Evolutionary conservation across 1,140 invertebrate genomes (phyloP).

Genomic region (Nylanderia fulva): DNA sequence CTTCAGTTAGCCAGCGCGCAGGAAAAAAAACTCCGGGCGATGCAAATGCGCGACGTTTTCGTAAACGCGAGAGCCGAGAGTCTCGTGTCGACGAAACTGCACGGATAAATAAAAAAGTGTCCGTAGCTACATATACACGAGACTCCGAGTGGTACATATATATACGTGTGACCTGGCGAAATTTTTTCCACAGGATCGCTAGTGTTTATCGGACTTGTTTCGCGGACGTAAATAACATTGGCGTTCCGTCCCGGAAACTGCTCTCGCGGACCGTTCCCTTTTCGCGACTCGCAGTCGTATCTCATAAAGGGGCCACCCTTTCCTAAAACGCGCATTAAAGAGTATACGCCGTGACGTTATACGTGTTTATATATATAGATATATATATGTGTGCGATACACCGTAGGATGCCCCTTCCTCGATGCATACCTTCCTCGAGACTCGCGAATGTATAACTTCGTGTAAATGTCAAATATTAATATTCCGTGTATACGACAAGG

Average conservation of each 20-base stretch:
- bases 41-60: constrained; percentile 36
- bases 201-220: constrained; percentile 78
- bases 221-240: constrained; percentile 75
- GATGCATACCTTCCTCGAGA: background rate
- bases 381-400: no score
- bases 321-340: constrained; percentile 56
- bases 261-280: constrained; percentile 67
- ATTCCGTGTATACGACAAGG: background rate
- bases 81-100: constrained; percentile 67
- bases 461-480: constrained; percentile 36
- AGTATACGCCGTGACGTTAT: constrained; percentile 68
- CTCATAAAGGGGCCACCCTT: constrained; percentile 69
- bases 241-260: constrained; percentile 69
- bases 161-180: constrained; percentile 34
- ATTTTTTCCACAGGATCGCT: constrained; percentile 65
- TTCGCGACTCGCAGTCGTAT: constrained; percentile 68
- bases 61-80: constrained; percentile 3
- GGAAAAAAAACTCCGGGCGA: constrained; percentile 12
- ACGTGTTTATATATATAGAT: constrained; percentile 4
- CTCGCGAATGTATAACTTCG: background rate
- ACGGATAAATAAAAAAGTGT: constrained; percentile 78
- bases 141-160: background rate
- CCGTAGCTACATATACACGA: constrained; percentile 55
- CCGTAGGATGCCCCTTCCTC: no score
- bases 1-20: background rate